Evolutionary conservation across 2,113 vertebrate genomes (phyloP), one percentile per base, ranked within the genome.

Genomic region (Anthoscopus minutus): DNA sequence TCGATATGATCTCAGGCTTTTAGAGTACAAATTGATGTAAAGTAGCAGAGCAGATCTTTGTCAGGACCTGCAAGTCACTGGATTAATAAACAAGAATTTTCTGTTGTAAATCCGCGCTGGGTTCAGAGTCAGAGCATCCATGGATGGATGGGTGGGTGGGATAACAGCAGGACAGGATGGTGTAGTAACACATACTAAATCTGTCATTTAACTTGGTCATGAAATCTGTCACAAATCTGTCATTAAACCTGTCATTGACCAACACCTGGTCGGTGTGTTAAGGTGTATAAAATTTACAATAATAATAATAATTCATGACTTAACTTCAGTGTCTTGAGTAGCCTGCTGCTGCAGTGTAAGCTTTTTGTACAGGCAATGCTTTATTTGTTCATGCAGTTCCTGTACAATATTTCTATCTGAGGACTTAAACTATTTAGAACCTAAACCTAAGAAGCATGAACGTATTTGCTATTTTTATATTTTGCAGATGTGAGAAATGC

Each of bases 141-240:
- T 40, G 40, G n/a, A n/a, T n/a, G n/a, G n/a, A 1, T 21, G 16
- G 7, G 30, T 2, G 3, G 6, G 23, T 16, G 20, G 28, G 11
- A 35, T 17, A 76, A 31, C 37, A 25, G 16, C 21, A 21, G 53
- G 31, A 18, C 16, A 35, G 44, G 31, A 24, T 42, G 31, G 37
- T 15, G 7, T 27, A 42, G 11, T 42, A 48, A 20, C n/a, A 40
- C 19, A 2, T 38, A 13, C 30, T 22, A 80, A n/a, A 4, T 67
- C 30, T 65, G 24, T 64, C 25, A 10, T 37, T 42, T 57, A 30
- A 85, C 16, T 40, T 42, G 16, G 16, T 42, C 10, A 11, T 42
- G 25, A 57, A 30, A 50, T 33, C 50, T 65, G 33, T 19, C 70
- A 48, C 25, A 56, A 48, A 30, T 62, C 47, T 57, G 18, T n/a